Evolutionary conservation across 2,113 vertebrate species (phyloP), one percentile per base, ranked within the genome.

Genomic region (Rousettus leschenaultii): DNA sequence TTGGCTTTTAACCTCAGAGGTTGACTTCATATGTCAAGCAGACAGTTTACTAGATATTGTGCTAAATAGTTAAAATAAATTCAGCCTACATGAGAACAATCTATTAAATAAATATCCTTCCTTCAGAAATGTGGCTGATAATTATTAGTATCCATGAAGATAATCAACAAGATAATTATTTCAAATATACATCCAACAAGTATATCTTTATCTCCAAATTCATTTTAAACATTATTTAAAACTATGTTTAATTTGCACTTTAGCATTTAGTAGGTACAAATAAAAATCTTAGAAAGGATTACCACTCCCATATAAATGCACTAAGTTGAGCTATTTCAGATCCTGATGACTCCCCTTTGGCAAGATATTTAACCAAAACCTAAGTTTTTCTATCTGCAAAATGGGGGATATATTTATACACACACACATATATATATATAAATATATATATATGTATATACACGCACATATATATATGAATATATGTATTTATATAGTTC

Each of bases 1-100:
- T 94, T 95, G 22, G 95, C 22, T 97, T 96, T 88, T 90, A 94
- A 97, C 51, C 63, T 59, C 95, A 59, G 45, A 15, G 28, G 91
- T 82, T 92, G 96, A 35, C 55, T 95, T 93, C 66, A 57, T 85
- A 78, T 7, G 57, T 85, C 21, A 55, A 86, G 92, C 45, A 96
- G 78, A 45, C 43, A 95, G 80, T 80, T 89, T 89, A 18, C 61
- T 83, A 24, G 33, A 86, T 33, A 83, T 21, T 88, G 26, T 61
- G 30, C 51, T 96, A 96, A 87, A 91, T 19, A 82, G 19, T 38
- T 89, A 83, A 90, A 95, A 84, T 22, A 91, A 96, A 95, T 97
- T 89, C 94, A 86, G 40, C 24, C 24, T 85, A 68, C 30, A 66
- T n/a, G 66, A 82, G 38, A 82, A 9, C 48, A 77, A 21, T 96